A percentile compares a stretch with the other conserved stretches of the same genome.
Evolutionary conservation across 2,888 invertebrate species (phyloP).

Genomic region (Sthenelais limicola): DNA sequence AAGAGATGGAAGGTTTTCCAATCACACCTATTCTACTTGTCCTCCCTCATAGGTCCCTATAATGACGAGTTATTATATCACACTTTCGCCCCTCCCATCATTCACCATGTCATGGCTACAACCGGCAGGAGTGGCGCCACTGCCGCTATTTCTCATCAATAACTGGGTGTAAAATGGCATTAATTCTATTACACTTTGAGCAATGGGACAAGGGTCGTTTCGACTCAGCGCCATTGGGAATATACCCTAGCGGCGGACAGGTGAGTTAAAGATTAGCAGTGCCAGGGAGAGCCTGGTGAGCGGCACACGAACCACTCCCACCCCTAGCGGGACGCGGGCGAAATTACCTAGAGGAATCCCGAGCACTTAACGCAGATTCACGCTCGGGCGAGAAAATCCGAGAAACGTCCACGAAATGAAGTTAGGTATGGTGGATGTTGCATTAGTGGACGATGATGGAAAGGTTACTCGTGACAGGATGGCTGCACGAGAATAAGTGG

Average conservation of each 20-base stretch:
- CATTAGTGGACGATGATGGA: background rate
- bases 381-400: constrained; percentile 15
- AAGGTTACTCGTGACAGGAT: background rate
- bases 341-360: constrained; percentile 23
- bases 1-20: no score
- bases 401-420: constrained; percentile 1
- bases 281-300: background rate
- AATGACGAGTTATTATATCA: no score
- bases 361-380: constrained; percentile 12
- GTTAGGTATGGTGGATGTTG: background rate
- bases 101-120: no score
- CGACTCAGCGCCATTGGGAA: background rate
- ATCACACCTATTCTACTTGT: no score
- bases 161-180: no score
- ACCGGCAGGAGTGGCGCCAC: no score
- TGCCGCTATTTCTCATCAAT: no score
- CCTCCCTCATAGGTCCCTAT: no score
- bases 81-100: no score
- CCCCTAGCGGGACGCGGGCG: background rate
- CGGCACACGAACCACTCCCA: background rate
- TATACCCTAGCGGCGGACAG: background rate
- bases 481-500: no score
- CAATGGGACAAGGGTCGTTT: background rate
- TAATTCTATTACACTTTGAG: no score
- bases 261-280: background rate